Evolutionary conservation across 2,113 vertebrate species (phyloP).

Genomic region (Heptranchias perlo): DNA sequence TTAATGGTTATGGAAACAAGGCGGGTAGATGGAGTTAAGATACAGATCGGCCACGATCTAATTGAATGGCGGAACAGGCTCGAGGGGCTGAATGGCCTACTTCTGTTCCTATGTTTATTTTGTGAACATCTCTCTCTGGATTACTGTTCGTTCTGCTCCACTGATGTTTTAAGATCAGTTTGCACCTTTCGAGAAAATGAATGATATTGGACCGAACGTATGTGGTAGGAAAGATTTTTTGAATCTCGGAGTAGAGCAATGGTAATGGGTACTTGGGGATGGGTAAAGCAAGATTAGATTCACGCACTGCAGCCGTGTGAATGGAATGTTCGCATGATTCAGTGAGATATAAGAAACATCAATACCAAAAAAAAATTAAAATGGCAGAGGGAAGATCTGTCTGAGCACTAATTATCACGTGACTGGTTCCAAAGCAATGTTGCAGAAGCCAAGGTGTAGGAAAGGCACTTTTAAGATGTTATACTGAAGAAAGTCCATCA

Average conservation of each 20-base stretch:
- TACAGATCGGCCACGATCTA: not conserved
- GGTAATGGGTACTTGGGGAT: not conserved
- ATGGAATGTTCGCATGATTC: not conserved
- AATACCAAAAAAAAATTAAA: not conserved
- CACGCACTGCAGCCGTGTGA: not conserved
- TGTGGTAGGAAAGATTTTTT: not conserved
- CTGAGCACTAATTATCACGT: too few species aligned
- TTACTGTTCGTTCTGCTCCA: not conserved
- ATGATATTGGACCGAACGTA: not conserved
- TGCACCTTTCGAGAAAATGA: not conserved
- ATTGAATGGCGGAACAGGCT: not conserved
- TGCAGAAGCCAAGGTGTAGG: not conserved
- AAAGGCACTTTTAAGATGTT: not conserved
- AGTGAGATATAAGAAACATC: not conserved
- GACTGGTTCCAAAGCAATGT: not conserved
- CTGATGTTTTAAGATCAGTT: not conserved
- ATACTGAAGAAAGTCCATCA: not conserved
- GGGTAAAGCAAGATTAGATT: not conserved
- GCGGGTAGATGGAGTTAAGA: not conserved
- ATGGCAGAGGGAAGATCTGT: not conserved
- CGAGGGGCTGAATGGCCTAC: not conserved
- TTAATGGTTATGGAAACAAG: too few species aligned
- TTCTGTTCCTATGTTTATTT: not conserved
- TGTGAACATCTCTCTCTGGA: not conserved
- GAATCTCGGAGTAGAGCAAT: not conserved